Evolutionary conservation across 2,888 invertebrate species (phyloP).

Genomic region (Lampropteryx suffumata): DNA sequence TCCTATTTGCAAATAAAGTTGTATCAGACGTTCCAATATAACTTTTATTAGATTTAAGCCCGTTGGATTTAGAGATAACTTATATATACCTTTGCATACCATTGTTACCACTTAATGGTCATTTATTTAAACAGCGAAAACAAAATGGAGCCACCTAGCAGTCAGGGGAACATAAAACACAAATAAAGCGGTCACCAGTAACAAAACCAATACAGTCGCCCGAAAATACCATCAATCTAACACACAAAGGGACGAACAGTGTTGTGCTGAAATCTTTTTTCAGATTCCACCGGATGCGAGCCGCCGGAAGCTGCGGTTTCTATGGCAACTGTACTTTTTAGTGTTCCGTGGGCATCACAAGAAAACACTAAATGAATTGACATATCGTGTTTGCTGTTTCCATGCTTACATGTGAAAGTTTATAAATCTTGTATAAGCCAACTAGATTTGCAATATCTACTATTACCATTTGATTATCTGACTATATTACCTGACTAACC

Average conservation of each 20-base stretch:
- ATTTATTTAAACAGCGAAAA: neutral
- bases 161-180: neutral
- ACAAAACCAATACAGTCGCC: slow-evolving; percentile 44
- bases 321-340: slow-evolving; percentile 40
- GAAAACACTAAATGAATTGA: neutral
- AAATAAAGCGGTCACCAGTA: slow-evolving; percentile 32
- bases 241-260: slow-evolving; percentile 39
- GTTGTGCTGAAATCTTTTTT: slow-evolving; percentile 63
- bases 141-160: slow-evolving; percentile 1
- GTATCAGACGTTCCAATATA: slow-evolving; percentile 41
- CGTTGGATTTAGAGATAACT: no score
- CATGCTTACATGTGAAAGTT: no score
- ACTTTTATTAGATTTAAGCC: slow-evolving; percentile 65
- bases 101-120: no score
- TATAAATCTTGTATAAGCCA: no score
- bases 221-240: slow-evolving; percentile 45
- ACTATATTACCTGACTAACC: no score
- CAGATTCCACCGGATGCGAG: slow-evolving; percentile 67
- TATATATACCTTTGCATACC: no score
- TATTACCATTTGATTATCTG: no score
- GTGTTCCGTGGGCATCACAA: neutral
- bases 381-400: no score
- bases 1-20: slow-evolving; percentile 49
- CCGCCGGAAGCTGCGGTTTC: slow-evolving; percentile 56
- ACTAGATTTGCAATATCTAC: no score